Percentiles rank a stretch among this genome's conserved stretches.
These are phyloP conservation scores for Caligus rogercresseyi DNA, from an alignment of 1,140 invertebrate genomes.

Conservation along the genomic window DNA sequence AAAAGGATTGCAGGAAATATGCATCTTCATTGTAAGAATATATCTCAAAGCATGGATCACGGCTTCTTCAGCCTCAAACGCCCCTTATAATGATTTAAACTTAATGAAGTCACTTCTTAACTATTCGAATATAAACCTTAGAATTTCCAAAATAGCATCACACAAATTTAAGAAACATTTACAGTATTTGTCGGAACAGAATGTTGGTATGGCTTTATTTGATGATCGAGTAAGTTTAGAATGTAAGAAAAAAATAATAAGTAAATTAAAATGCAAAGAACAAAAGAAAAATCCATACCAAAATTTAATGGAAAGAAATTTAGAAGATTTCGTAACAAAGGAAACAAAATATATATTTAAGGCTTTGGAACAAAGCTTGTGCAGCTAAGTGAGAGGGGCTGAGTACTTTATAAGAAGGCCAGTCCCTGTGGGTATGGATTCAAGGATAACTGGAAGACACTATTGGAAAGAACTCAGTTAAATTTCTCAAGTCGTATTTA, in stretches of 20 bases:
- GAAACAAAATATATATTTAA: no score
- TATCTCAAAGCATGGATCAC: conserved; percentile 26
- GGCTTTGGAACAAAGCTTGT: no score
- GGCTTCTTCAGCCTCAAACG: conserved; percentile 21
- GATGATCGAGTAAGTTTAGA: neutral
- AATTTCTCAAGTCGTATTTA: no score
- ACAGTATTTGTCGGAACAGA: neutral
- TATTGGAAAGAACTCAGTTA: no score
- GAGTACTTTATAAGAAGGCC: no score
- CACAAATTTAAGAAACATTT: neutral
- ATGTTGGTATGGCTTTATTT: neutral
- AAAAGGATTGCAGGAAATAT: conserved; percentile 24
- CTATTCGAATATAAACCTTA: neutral
- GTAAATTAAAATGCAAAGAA: neutral
- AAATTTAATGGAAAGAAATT: neutral
- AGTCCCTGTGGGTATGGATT: no score
- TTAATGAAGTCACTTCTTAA: neutral
- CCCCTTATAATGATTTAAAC: neutral
- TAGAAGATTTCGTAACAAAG: neutral
- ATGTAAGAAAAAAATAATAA: neutral
- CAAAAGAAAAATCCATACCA: neutral
- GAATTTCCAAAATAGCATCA: neutral
- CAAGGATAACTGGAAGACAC: no score
- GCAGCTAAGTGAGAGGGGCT: no score
- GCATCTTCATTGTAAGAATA: conserved; percentile 24